Evolutionary conservation across 2,888 invertebrate species (phyloP).

Genomic region (Hydropsyche betteni): DNA sequence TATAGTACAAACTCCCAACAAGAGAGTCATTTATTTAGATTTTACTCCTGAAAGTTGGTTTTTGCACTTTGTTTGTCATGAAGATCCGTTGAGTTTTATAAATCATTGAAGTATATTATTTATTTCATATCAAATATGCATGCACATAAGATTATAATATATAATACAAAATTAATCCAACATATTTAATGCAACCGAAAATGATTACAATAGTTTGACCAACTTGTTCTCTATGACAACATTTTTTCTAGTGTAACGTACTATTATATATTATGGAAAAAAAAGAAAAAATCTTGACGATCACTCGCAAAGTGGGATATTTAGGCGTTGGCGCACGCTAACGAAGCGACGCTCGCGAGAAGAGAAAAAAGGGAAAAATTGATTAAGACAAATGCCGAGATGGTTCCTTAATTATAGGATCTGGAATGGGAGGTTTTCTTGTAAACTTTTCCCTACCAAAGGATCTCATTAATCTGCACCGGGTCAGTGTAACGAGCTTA

Average conservation of each 20-base stretch:
- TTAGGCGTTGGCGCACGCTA: not conserved
- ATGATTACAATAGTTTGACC: too few relatives aligned
- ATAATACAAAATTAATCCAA: too few relatives aligned
- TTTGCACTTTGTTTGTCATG: conserved; percentile 8
- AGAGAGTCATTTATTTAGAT: conserved; percentile 18
- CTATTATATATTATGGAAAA: not conserved
- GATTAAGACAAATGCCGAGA: conserved; percentile 37
- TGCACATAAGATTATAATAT: too few relatives aligned
- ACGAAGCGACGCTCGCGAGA: too few relatives aligned
- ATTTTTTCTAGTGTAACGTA: not conserved
- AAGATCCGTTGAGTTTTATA: conserved; percentile 20
- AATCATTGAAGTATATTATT: not conserved
- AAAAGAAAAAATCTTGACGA: not conserved
- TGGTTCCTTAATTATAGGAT: conserved; percentile 34
- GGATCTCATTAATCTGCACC: conserved; percentile 35
- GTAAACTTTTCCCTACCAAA: conserved; percentile 31
- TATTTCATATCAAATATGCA: not conserved
- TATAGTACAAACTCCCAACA: not conserved
- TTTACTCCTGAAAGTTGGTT: conserved; percentile 16
- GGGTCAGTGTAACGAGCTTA: conserved; percentile 35
- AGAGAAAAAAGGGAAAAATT: conserved; percentile 14
- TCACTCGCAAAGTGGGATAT: not conserved
- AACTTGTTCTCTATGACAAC: not conserved
- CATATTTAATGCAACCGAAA: too few relatives aligned
- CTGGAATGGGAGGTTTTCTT: conserved; percentile 29